phyloP scores from a whole-genome alignment of 2,888 invertebrate species.

The Callyntrura guangdongensis region DNA sequence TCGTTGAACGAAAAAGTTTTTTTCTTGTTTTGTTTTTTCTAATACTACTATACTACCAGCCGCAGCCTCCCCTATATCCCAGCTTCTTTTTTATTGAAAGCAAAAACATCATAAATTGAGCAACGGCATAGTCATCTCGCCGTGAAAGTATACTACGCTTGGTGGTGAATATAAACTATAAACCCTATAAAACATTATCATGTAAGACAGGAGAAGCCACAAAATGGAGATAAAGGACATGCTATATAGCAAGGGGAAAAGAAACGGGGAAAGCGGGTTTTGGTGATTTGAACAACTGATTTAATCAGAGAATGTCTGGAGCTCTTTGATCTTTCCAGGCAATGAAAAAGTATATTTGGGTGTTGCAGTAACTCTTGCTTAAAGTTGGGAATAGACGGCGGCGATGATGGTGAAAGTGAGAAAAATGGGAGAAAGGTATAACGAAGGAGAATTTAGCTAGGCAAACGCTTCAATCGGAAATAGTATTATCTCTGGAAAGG shows the following conservation, averaged over 20 bases:
- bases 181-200: background rate
- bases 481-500: background rate
- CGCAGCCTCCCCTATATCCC: background rate
- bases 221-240: conserved; percentile 21
- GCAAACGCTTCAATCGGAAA: background rate
- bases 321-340: conserved; percentile 66
- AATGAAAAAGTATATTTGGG: background rate
- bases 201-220: background rate
- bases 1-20: conserved; percentile 13
- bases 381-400: conserved; percentile 5
- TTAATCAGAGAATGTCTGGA: conserved; percentile 67
- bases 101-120: conserved; percentile 9
- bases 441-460: background rate
- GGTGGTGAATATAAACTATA: background rate
- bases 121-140: background rate
- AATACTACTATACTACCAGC: background rate
- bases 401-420: conserved; percentile 19
- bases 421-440: conserved; percentile 8
- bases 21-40: background rate
- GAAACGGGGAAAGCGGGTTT: conserved; percentile 39
- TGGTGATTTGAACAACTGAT: conserved; percentile 67
- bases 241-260: conserved; percentile 28
- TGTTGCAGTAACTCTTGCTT: background rate
- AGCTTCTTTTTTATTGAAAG: background rate
- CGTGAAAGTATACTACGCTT: background rate